phyloP scores from a whole-genome alignment of 2,888 invertebrate species.

The Eubasilissa splendida region DNA sequence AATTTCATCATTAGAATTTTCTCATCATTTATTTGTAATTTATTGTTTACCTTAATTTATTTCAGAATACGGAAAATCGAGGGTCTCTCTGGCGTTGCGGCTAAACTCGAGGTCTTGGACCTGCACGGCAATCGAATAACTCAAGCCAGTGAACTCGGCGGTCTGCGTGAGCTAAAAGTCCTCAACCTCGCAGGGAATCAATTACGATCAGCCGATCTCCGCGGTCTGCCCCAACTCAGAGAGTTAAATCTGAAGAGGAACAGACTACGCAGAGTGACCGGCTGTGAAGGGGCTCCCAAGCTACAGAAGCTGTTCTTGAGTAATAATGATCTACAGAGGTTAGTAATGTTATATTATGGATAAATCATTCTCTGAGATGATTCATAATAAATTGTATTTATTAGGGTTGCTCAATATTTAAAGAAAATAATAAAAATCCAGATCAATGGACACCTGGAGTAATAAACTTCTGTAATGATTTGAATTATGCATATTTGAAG shows the following conservation, averaged over 20 bases:
- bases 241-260: slow-evolving; percentile 93
- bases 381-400: no score
- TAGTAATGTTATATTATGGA: slow-evolving; percentile 38
- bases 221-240: slow-evolving; percentile 83
- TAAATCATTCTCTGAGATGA: no score
- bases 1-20: no score
- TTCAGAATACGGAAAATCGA: slow-evolving; percentile 85
- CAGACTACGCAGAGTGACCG: slow-evolving; percentile 83
- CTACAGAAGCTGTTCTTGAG: slow-evolving; percentile 86
- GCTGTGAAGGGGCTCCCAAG: slow-evolving; percentile 84
- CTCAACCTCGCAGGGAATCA: slow-evolving; percentile 95
- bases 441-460: no score
- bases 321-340: slow-evolving; percentile 82
- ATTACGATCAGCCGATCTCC: slow-evolving; percentile 83
- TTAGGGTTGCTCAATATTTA: no score
- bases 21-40: no score
- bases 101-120: slow-evolving; percentile 91
- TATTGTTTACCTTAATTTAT: not conserved
- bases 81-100: slow-evolving; percentile 77
- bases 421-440: no score
- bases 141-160: slow-evolving; percentile 80
- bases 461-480: no score
- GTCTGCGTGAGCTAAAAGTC: slow-evolving; percentile 85
- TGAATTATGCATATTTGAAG: no score
- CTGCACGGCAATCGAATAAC: slow-evolving; percentile 93